Evolutionary conservation across 2,888 invertebrate species (phyloP).

Genomic region (Scaeva pyrastri): DNA sequence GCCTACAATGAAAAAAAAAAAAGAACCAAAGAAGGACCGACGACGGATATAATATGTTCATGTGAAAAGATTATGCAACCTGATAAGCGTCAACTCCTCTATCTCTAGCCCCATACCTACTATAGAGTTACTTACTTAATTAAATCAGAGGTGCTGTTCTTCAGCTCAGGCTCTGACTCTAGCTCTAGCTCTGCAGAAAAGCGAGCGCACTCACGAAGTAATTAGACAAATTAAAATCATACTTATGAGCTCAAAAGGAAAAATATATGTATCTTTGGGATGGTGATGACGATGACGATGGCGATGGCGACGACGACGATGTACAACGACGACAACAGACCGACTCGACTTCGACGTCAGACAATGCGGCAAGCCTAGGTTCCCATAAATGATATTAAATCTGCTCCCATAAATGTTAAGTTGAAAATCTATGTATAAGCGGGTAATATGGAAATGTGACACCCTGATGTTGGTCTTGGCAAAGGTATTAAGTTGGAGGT

Average conservation of each 20-base stretch:
- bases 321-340: neutral
- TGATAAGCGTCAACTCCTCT: constrained; percentile 72
- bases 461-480: constrained; percentile 9
- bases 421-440: constrained; percentile 46
- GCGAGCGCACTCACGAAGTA: constrained; percentile 61
- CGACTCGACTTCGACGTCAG: neutral
- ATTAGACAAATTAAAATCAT: constrained; percentile 76
- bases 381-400: constrained; percentile 64
- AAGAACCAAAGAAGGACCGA: neutral
- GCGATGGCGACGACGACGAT: neutral
- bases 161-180: too few species aligned
- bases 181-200: neutral
- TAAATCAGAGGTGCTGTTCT: constrained; percentile 71
- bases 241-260: constrained; percentile 33
- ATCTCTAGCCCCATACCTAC: too few species aligned
- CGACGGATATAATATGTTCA: constrained; percentile 62
- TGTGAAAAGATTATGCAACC: constrained; percentile 75
- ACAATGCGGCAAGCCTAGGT: constrained; percentile 42
- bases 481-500: constrained; percentile 31
- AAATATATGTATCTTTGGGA: constrained; percentile 28
- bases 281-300: neutral
- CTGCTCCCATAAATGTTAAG: constrained; percentile 28
- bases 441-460: constrained; percentile 64
- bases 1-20: neutral
- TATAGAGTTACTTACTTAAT: constrained; percentile 73